Evolutionary conservation across 2,797 vertebrate species (phyloP), one percentile per base, ranked within the genome.

Genomic region (Cichlasoma orientale): DNA sequence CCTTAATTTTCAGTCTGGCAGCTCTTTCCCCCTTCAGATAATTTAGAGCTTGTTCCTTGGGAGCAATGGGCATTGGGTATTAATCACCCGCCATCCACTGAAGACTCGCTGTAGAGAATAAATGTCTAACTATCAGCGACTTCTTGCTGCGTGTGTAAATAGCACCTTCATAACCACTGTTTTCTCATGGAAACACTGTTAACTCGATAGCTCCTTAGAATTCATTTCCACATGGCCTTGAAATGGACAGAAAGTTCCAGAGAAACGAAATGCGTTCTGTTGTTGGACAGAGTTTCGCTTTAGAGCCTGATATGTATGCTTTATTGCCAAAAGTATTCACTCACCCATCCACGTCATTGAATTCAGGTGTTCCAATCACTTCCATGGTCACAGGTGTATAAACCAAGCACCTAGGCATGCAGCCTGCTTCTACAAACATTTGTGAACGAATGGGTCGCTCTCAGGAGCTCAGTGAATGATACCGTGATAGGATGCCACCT

Each of bases 1-100:
- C 75, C 85, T 92, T 92, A 82, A 91, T 94, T 89, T 94, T 94
- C 82, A 89, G 91, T 94, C 93, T 94, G 94, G 92, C 94, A 94
- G 93, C 77, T 57, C 75, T 83, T 93, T 92, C 80, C 94, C 90
- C 88, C 80, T 84, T 74, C 75, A 55, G 23, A 90, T 95, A 93
- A 96, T 94, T 94, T 94, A 95, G 85, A 59, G 88, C 82, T 82
- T 90, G 88, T 90, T 92, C 90, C 90, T 82, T 44, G 84, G 93
- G 89, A 90, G 88, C 88, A 16, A 58, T 52, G 88, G 89, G 93
- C 87, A 93, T 56, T 1, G 58, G 74, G 74, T 55, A 94, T 94
- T 86, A 95, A 94, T 94, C 90, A 94, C 72, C 74, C 74, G 47
- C 25, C 84, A 3, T 75, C 80, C 59, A 44, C 72, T 70, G 56